These are phyloP conservation scores for Dolichopus griseipennis DNA, from an alignment of 2,888 invertebrate genomes.

Conservation along the genomic window DNA sequence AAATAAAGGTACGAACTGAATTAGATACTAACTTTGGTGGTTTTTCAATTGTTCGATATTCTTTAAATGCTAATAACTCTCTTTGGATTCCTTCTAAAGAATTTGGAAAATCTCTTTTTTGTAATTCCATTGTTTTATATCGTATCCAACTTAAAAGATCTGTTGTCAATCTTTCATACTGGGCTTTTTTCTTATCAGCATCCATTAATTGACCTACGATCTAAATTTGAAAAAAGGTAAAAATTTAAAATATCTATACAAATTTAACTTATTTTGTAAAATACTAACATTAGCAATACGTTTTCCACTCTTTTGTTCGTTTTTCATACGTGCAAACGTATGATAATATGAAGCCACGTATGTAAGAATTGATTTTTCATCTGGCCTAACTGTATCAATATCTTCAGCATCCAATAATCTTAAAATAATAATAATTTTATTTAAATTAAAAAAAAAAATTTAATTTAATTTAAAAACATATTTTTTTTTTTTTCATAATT, in stretches of 20 bases:
- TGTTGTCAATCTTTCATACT: conserved; percentile 77
- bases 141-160: conserved; percentile 91
- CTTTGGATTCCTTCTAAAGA: conserved; percentile 89
- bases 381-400: conserved; percentile 86
- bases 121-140: conserved; percentile 69
- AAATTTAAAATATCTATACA: too few species aligned
- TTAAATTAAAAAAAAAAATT: background rate
- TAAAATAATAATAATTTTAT: conserved; percentile 4
- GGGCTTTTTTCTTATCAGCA: conserved; percentile 81
- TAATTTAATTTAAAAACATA: too few species aligned
- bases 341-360: conserved; percentile 99
- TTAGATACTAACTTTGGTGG: conserved; percentile 70
- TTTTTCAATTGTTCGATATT: conserved; percentile 93
- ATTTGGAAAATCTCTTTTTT: conserved; percentile 85
- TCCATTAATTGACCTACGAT: conserved; percentile 95
- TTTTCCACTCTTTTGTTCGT: conserved; percentile 93
- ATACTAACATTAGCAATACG: conserved; percentile 87
- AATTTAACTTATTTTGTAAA: background rate
- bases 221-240: conserved; percentile 44
- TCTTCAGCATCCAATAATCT: conserved; percentile 92
- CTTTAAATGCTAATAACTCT: conserved; percentile 80
- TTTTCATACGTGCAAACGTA: conserved; percentile 98
- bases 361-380: conserved; percentile 98
- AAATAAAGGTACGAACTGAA: background rate
- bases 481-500: background rate